These are phyloP conservation scores for Keiferia lycopersicella DNA, from an alignment of 2,888 invertebrate species.

Conservation along the genomic window DNA sequence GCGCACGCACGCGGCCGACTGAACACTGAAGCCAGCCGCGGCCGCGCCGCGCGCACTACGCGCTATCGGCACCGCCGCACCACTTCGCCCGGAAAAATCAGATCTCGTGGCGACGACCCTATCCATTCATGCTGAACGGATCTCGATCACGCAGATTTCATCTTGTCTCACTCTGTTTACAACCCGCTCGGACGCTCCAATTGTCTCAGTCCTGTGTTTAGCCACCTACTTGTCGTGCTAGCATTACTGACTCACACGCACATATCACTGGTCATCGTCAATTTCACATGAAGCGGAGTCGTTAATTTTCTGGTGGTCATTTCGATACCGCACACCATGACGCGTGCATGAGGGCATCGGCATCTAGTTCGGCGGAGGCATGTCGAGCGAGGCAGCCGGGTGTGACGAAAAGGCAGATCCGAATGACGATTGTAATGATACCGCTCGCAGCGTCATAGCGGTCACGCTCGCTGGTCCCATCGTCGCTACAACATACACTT, in stretches of 20 bases:
- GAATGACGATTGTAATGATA: conserved; percentile 40
- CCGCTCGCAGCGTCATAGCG: conserved; percentile 59
- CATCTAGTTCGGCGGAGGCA: conserved; percentile 54
- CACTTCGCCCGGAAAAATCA: conserved; percentile 71
- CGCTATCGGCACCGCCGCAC: conserved; percentile 59
- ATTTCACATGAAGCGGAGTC: conserved; percentile 8
- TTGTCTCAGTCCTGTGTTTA: conserved; percentile 38
- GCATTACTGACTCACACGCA: background rate
- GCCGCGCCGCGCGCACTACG: conserved; percentile 49
- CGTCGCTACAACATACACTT: conserved; percentile 61
- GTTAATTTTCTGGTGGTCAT: background rate
- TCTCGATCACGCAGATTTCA: conserved; percentile 66
- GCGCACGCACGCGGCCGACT: conserved; percentile 77
- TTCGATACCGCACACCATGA: conserved; percentile 15
- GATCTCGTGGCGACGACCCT: conserved; percentile 75
- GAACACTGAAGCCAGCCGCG: conserved; percentile 41
- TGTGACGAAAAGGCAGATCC: conserved; percentile 67
- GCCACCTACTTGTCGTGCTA: conserved; percentile 33
- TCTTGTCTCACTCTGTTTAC: conserved; percentile 73
- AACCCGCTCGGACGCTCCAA: conserved; percentile 38
- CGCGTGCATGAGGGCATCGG: conserved; percentile 42
- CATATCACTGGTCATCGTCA: conserved; percentile 5
- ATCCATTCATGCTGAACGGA: conserved; percentile 75
- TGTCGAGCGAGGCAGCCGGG: conserved; percentile 60
- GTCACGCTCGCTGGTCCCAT: conserved; percentile 63